Base-by-base conservation (phyloP, 2,888 invertebrate species). In the Melanostoma mellinum region DNA sequence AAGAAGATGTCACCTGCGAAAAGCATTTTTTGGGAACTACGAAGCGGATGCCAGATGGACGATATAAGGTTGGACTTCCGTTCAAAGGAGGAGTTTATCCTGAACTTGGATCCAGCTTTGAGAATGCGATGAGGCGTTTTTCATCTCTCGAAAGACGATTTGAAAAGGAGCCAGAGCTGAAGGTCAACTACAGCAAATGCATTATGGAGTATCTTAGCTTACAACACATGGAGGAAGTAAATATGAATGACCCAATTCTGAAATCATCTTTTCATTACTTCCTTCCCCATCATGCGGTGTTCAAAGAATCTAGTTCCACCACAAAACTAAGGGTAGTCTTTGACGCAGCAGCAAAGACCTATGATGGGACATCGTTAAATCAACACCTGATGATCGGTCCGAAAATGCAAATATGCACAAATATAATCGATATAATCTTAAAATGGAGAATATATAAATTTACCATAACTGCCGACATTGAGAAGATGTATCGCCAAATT, bases 401-500 rank as follows among this genome's bases (percentile, higher is more conserved):
- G 36, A 56, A 68, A 44, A 33, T 36, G 8, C 68, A 68, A 55
- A 56, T n/a, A n/a, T n/a, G n/a, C n/a, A n/a, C 44, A 10, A 56
- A 36, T 3, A 55, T 56, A 4, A 9, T 35, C 10, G 55, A 55
- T n/a, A 68, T 56, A n/a, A 30, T 68, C 6, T 55, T 68, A 53
- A 50, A 40, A 50, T 58, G 69, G 58, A 36, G 50, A 69, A 69
- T 50, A 4, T 50, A 68, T 36, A 32, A 44, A 48, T 36, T 72
- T 46, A 78, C 67, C 42, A 74, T 91, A 8, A 87, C 87, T 3
- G 71, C 78, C 3, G 79, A 85, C 32, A 69, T 82, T 4, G 61
- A 63, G 6, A 84, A 78, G 61, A 74, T 69, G 65, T 77, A 67
- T 42, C 20, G 68, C 6, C 76, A 77, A 32, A 65, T 61, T 10